A percentile compares a stretch with the other conserved stretches of the same genome.
phyloP scores from a whole-genome alignment of 2,113 vertebrate species.

The Thomomys bottae region DNA sequence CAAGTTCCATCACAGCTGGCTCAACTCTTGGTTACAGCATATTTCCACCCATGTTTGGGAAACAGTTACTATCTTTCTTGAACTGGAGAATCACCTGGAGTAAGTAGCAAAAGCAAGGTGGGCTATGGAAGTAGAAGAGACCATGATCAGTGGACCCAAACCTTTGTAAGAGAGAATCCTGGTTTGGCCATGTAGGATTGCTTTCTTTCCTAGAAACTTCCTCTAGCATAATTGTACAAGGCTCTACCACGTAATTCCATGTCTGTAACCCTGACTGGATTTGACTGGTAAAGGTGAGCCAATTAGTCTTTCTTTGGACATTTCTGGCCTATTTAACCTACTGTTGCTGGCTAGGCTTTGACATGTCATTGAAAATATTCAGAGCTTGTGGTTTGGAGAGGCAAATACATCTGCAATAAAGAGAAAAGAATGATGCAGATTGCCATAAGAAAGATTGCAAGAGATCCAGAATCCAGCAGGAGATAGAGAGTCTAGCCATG shows the following conservation, averaged over 20 bases:
- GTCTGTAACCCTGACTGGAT: background rate
- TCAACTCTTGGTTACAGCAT: background rate
- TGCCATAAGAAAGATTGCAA: background rate
- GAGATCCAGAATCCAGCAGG: background rate
- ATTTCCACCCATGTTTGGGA: slow-evolving; percentile 9
- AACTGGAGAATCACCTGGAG: background rate
- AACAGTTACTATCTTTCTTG: background rate
- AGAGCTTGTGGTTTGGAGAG: background rate
- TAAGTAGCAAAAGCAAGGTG: background rate
- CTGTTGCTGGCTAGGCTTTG: background rate
- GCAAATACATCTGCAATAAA: background rate
- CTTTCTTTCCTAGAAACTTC: background rate
- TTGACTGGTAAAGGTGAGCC: background rate
- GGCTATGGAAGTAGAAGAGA: background rate
- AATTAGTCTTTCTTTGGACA: slow-evolving; percentile 12
- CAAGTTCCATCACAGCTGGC: background rate
- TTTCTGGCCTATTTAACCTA: background rate
- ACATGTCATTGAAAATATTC: background rate
- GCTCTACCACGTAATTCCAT: background rate
- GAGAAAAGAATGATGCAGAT: background rate
- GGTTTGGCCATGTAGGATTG: background rate
- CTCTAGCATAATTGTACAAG: background rate
- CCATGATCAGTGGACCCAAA: background rate
- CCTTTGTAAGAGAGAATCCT: background rate
- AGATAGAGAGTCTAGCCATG: background rate